These are phyloP conservation scores for Abrostola triplasia DNA, from an alignment of 2,888 invertebrate species.

Conservation along the genomic window DNA sequence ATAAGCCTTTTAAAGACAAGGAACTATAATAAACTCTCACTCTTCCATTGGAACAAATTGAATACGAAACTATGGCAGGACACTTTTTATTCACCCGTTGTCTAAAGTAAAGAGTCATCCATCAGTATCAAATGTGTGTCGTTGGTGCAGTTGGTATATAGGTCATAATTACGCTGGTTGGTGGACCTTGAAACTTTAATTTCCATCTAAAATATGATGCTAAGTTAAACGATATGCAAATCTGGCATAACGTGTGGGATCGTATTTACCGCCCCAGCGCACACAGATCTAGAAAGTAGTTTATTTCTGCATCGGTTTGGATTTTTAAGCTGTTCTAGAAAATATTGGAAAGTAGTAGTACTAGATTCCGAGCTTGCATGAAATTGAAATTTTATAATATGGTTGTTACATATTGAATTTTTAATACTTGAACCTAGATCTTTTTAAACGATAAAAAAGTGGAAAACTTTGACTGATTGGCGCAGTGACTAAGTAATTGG, in stretches of 20 bases:
- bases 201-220: background rate
- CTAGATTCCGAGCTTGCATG: background rate
- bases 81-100: too few relatives aligned
- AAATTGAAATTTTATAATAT: background rate
- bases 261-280: slow-evolving; percentile 18
- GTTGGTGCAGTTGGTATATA: background rate
- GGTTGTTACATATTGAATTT: background rate
- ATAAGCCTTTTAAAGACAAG: too few relatives aligned
- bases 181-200: background rate
- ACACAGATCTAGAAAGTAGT: slow-evolving; percentile 22
- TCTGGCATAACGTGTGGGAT: slow-evolving; percentile 11
- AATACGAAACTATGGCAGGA: too few relatives aligned
- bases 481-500: too few relatives aligned
- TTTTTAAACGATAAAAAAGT: too few relatives aligned
- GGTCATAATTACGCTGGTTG: background rate
- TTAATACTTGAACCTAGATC: too few relatives aligned
- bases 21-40: too few relatives aligned
- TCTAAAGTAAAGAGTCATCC: background rate
- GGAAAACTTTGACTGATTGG: too few relatives aligned
- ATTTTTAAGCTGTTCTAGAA: slow-evolving; percentile 18
- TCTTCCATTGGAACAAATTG: too few relatives aligned
- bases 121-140: background rate
- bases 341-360: slow-evolving; percentile 2
- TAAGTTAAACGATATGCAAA: slow-evolving; percentile 10
- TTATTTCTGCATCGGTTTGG: slow-evolving; percentile 18